Evolutionary conservation across 2,888 invertebrate genomes (phyloP).

Genomic region (Anthrax anthrax): DNA sequence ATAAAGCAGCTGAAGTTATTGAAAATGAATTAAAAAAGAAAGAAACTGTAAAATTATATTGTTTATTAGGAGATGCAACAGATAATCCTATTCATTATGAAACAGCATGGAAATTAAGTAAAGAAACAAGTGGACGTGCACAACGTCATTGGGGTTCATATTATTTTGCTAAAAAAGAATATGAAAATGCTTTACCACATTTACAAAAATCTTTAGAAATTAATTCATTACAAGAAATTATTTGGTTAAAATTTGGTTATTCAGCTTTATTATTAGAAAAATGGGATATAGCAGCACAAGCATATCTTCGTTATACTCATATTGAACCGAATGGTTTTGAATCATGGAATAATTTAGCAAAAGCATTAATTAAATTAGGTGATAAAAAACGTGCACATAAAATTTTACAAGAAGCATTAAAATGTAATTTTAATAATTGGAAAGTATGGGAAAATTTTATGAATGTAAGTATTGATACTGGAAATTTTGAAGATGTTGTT

Average conservation of each 20-base stretch:
- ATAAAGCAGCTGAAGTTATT: slow-evolving; percentile 86
- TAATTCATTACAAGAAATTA: slow-evolving; percentile 73
- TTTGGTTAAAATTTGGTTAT: slow-evolving; percentile 77
- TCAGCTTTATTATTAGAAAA: slow-evolving; percentile 64
- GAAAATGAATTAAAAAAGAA: slow-evolving; percentile 60
- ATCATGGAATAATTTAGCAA: slow-evolving; percentile 96
- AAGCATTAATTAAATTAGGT: slow-evolving; percentile 76
- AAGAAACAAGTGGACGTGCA: slow-evolving; percentile 64
- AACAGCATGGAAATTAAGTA: slow-evolving; percentile 83
- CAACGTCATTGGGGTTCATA: slow-evolving; percentile 80
- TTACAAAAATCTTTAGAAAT: slow-evolving; percentile 69
- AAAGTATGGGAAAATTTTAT: slow-evolving; percentile 88
- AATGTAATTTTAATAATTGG: slow-evolving; percentile 90
- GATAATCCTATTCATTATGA: slow-evolving; percentile 68
- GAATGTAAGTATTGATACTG: slow-evolving; percentile 72
- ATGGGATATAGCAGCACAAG: slow-evolving; percentile 69
- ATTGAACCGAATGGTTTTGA: slow-evolving; percentile 85
- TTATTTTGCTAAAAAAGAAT: slow-evolving; percentile 59
- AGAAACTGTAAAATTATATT: slow-evolving; percentile 75
- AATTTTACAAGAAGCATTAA: slow-evolving; percentile 74
- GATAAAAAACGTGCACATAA: slow-evolving; percentile 76
- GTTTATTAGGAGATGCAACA: slow-evolving; percentile 78
- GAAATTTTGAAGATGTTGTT: slow-evolving; percentile 72
- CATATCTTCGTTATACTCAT: slow-evolving; percentile 74
- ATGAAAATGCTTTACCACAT: slow-evolving; percentile 63